Conservation (phyloP, 2,888 invertebrate genomes). For the Cabera pusaria region DNA sequence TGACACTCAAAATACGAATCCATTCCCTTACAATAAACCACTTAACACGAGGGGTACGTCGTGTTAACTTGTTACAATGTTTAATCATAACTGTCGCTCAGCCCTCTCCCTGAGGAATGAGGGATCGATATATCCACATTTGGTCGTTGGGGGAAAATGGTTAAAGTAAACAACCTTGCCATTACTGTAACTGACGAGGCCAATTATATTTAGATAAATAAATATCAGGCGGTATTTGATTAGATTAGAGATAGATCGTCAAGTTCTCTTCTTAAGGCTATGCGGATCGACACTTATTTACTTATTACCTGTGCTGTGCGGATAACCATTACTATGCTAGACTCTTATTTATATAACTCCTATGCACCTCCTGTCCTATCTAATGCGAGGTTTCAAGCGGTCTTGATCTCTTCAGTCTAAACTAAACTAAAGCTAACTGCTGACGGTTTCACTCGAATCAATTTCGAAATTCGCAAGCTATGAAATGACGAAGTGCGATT, state of each 20-base stretch:
- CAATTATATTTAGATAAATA: too few relatives aligned
- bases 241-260: too few relatives aligned
- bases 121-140: slow-evolving; percentile 17
- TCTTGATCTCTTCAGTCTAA: slow-evolving; percentile 1
- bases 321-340: too few relatives aligned
- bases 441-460: slow-evolving; percentile 4
- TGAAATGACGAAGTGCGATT: slow-evolving; percentile 4
- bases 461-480: slow-evolving; percentile 5
- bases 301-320: too few relatives aligned
- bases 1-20: background rate
- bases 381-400: too few relatives aligned
- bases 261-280: too few relatives aligned
- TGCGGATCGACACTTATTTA: too few relatives aligned
- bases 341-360: too few relatives aligned
- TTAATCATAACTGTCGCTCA: slow-evolving; percentile 17
- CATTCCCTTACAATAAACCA: slow-evolving; percentile 13
- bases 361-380: too few relatives aligned
- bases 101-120: slow-evolving; percentile 6
- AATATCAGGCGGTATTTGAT: too few relatives aligned
- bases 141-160: slow-evolving; percentile 7
- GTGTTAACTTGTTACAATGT: slow-evolving; percentile 21
- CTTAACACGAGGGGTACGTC: slow-evolving; percentile 8
- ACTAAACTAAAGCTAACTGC: background rate
- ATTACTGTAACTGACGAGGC: too few relatives aligned
- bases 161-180: slow-evolving; percentile 12